Percentiles rank a stretch among this genome's conserved stretches.
phyloP scores from a whole-genome alignment of 1,140 invertebrate species.

The Drosophila nigrodunni region DNA sequence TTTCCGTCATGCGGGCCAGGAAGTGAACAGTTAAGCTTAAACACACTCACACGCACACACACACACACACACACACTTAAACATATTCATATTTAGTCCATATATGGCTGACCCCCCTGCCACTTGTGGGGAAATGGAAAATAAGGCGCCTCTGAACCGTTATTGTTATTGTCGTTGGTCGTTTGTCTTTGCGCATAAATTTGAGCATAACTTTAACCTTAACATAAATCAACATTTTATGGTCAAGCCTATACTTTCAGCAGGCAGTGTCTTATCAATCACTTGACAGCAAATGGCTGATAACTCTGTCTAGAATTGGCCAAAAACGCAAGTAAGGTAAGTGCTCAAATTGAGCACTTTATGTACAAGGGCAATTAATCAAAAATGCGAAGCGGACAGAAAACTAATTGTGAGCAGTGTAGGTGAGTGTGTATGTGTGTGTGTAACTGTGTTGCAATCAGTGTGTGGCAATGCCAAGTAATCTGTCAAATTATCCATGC shows the following conservation, averaged over 20 bases:
- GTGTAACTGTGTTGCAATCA: constrained; percentile 19
- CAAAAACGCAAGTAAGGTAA: not conserved
- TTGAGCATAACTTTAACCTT: not conserved
- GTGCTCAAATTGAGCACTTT: not conserved
- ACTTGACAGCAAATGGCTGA: not conserved
- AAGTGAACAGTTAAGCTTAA: constrained; percentile 74
- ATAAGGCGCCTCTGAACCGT: not conserved
- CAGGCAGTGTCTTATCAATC: not conserved
- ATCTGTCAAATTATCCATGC: constrained; percentile 83
- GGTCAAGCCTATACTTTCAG: constrained; percentile 15
- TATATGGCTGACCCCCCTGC: constrained; percentile 37
- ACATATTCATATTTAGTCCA: not conserved
- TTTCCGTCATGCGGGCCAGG: constrained; percentile 81
- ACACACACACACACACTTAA: not conserved
- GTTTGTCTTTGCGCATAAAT: not conserved
- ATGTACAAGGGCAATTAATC: constrained; percentile 16
- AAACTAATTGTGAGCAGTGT: constrained; percentile 15
- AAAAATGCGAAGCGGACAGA: not conserved
- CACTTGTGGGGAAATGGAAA: not conserved
- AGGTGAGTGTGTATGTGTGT: not conserved
- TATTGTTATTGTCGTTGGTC: constrained; percentile 7
- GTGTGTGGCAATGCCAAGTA: constrained; percentile 50
- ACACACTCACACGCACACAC: not conserved
- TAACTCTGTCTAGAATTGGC: not conserved
- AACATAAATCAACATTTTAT: constrained; percentile 17